Evolutionary conservation across 2,888 invertebrate genomes (phyloP), one percentile per base, ranked within the genome.

Genomic region (Orgyia antiqua): DNA sequence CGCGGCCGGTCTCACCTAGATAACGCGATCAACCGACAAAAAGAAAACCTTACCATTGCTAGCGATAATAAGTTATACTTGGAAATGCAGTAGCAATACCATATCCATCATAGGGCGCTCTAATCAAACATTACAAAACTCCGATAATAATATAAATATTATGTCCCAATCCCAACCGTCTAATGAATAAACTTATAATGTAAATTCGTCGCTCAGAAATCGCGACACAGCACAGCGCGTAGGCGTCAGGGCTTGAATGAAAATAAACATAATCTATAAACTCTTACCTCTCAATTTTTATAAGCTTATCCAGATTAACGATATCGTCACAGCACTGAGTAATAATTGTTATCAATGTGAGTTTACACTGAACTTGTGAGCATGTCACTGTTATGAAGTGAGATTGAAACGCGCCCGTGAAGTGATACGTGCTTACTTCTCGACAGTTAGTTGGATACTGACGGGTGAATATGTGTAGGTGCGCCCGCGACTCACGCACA

Each of bases 171-270:
- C n/a, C 68, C 67, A 62, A 70, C 66, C 68, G 63, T 68, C 60
- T 73, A 67, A 78, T 82, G 80, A 83, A 83, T 82, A 80, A 78
- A 77, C 73, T 72, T 77, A 78, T 74, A 78, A 71, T 83, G 80
- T 82, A 83, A 83, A 83, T 82, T 80, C 74, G 79, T 79, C 75
- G 77, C 67, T 79, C 75, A 72, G 73, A 76, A 84, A 83, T 83
- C 82, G 84, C 80, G 78, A 82, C 79, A 74, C 57, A 70, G 67
- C 51, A 59, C n/a, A 50, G 65, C 56, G 83, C 79, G 82, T 82
- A 78, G 84, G 84, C 77, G 82, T 73, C 65, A 63, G 49, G 50
- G 63, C 61, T 69, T 73, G 70, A 80, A 82, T 80, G 78, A 82
- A 83, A 83, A 83, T 78, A 83, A 82, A 79, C 77, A 79, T 67